Evolutionary conservation across 2,797 vertebrate genomes (phyloP).

Genomic region (Sebastes cheni): DNA sequence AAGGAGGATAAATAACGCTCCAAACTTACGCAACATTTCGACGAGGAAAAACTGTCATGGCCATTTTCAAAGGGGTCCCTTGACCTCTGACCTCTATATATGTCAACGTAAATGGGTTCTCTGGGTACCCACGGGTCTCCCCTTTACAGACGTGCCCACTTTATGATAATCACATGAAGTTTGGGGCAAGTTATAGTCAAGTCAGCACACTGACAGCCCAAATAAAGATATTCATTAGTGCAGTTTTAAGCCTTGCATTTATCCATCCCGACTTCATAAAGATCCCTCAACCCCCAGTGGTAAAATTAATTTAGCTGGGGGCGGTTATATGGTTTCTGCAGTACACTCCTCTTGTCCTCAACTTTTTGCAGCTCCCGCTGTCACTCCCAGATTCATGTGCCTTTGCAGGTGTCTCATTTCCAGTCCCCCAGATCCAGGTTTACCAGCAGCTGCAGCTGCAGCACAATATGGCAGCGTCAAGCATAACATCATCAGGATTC

Average conservation of each 20-base stretch:
- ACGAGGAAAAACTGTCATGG: too few species aligned
- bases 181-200: too few species aligned
- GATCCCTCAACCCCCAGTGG: neutral
- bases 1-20: too few species aligned
- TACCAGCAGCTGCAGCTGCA: constrained; percentile 5
- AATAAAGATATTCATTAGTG: neutral
- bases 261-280: neutral
- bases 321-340: neutral
- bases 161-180: too few species aligned
- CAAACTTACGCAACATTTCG: too few species aligned
- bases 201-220: too few species aligned
- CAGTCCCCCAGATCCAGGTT: neutral
- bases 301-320: neutral
- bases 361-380: neutral
- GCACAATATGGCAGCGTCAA: neutral
- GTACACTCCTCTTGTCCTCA: neutral
- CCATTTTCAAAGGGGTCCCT: too few species aligned
- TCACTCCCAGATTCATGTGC: neutral
- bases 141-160: too few species aligned
- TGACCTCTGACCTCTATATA: too few species aligned
- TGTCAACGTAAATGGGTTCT: too few species aligned
- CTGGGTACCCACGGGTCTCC: too few species aligned
- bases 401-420: constrained; percentile 2
- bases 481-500: neutral
- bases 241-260: neutral